phyloP scores from a whole-genome alignment of 2,797 vertebrate species.

The Anguilla megastoma region DNA sequence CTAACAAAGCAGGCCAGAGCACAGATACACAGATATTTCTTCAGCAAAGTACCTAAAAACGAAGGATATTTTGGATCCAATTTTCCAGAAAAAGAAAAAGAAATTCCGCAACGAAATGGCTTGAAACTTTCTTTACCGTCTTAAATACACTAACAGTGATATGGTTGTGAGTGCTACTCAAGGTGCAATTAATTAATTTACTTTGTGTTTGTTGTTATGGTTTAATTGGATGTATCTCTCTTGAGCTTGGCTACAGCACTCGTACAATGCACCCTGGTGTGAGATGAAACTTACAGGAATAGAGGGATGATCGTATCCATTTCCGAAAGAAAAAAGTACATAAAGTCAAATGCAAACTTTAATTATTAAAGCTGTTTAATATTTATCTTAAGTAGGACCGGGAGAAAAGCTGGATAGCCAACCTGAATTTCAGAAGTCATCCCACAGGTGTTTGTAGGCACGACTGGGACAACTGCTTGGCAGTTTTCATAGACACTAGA shows the following conservation, averaged over 20 bases:
- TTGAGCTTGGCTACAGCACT: not conserved
- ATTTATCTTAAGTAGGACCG: not conserved
- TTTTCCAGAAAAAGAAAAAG: not conserved
- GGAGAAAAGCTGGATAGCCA: not conserved
- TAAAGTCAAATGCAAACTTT: not conserved
- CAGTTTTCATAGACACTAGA: not conserved
- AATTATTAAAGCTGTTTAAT: not conserved
- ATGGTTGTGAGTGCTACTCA: not conserved
- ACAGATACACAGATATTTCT: not conserved
- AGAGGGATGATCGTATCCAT: not conserved
- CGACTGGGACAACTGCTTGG: not conserved
- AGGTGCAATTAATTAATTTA: not conserved
- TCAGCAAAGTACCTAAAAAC: not conserved
- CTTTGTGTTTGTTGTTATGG: not conserved
- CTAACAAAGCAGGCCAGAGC: slow-evolving; percentile 13
- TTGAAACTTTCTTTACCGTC: not conserved
- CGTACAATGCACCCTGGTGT: not conserved
- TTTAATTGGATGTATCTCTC: not conserved
- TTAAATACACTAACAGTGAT: not conserved
- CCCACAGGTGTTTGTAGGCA: slow-evolving; percentile 3
- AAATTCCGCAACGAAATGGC: not conserved
- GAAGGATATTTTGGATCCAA: not conserved
- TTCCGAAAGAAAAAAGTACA: not conserved
- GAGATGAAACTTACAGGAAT: slow-evolving; percentile 13
- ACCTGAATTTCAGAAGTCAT: not conserved